phyloP scores from a whole-genome alignment of 2,113 vertebrate species.

The Crotalus helleri region DNA sequence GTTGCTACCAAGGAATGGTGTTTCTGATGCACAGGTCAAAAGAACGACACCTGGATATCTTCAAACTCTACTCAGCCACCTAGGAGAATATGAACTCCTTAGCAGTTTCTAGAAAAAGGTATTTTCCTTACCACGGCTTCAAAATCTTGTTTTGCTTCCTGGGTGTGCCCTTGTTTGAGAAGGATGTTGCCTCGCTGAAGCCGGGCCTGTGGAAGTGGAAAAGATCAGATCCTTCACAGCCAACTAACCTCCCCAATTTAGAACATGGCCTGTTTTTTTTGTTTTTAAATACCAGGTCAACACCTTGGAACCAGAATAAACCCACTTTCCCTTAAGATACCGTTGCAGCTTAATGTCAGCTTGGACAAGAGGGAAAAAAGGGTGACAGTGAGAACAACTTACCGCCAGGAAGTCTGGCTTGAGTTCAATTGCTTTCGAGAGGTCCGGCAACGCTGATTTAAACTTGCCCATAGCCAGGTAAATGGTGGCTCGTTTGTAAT shows the following conservation, averaged over 20 bases:
- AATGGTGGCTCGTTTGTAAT: slow-evolving; percentile 80
- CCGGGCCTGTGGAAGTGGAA: slow-evolving; percentile 66
- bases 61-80: not conserved
- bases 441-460: slow-evolving; percentile 79
- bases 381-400: slow-evolving; percentile 36
- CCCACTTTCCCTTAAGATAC: not conserved
- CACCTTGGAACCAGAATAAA: not conserved
- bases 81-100: not conserved
- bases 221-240: not conserved
- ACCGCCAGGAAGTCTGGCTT: slow-evolving; percentile 83
- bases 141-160: slow-evolving; percentile 77
- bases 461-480: slow-evolving; percentile 84
- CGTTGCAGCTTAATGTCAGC: not conserved
- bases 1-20: too few relatives aligned
- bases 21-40: not conserved
- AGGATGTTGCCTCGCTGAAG: slow-evolving; percentile 80
- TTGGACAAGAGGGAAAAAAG: too few relatives aligned
- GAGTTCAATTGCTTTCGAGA: slow-evolving; percentile 77
- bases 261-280: not conserved
- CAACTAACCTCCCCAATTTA: not conserved
- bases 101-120: not conserved
- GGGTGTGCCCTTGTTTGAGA: slow-evolving; percentile 73
- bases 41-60: not conserved
- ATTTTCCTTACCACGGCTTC: slow-evolving; percentile 69
- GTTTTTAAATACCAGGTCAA: not conserved